A percentile compares a stretch with the other conserved stretches of the same genome.
These are phyloP conservation scores for Ctenoplectra terminalis DNA, from an alignment of 1,140 invertebrate genomes.

Conservation along the genomic window DNA sequence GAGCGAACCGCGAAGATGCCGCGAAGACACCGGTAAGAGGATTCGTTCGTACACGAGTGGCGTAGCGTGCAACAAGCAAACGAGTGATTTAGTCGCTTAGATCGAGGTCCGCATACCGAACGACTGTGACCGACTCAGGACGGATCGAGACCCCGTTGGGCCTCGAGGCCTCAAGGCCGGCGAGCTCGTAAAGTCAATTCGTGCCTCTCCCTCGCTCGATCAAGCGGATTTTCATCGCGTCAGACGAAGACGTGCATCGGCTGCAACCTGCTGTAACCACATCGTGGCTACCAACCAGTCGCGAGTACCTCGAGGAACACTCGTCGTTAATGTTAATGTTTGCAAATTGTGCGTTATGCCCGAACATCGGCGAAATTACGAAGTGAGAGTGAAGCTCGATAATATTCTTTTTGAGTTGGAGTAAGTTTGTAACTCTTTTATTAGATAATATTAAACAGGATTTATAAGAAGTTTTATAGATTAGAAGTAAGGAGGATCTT, in stretches of 20 bases:
- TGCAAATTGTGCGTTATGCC: slow-evolving; percentile 42
- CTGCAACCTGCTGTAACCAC: slow-evolving; percentile 30
- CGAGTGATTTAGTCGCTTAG: slow-evolving; percentile 68
- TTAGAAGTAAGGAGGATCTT: not conserved
- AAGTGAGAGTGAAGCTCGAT: not conserved
- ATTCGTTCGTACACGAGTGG: slow-evolving; percentile 59
- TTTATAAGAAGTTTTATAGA: not conserved
- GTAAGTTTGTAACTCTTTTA: not conserved
- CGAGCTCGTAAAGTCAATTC: slow-evolving; percentile 68
- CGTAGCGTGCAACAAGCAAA: slow-evolving; percentile 59
- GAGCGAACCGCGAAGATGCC: not conserved
- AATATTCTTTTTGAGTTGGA: not conserved
- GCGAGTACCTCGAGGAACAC: slow-evolving; percentile 20
- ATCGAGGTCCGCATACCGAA: slow-evolving; percentile 72
- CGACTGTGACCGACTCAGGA: slow-evolving; percentile 67
- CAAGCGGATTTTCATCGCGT: slow-evolving; percentile 60
- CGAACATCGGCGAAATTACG: slow-evolving; percentile 15
- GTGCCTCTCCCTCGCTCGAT: slow-evolving; percentile 62
- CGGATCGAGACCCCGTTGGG: slow-evolving; percentile 66
- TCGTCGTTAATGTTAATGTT: slow-evolving; percentile 42
- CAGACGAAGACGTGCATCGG: slow-evolving; percentile 48
- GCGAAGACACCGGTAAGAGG: slow-evolving; percentile 22
- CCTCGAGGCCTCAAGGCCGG: slow-evolving; percentile 69
- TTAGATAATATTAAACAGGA: not conserved
- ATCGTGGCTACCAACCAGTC: not conserved